A percentile compares a stretch with the other conserved stretches of the same genome.
These are phyloP conservation scores for Patella vulgata DNA, from an alignment of 1,140 invertebrate genomes.

Conservation along the genomic window DNA sequence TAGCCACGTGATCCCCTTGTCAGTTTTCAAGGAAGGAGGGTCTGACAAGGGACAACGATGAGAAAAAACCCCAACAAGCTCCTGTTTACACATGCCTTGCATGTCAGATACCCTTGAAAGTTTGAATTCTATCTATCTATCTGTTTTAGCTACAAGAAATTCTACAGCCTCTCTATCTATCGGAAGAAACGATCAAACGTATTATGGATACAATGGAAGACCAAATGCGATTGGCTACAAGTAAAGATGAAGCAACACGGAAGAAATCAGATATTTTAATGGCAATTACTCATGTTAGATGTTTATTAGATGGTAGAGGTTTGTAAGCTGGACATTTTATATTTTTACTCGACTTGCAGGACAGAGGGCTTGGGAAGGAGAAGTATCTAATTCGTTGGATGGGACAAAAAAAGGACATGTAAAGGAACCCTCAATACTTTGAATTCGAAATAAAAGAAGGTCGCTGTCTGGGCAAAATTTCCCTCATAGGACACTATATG, in stretches of 20 bases:
- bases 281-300: conserved; percentile 76
- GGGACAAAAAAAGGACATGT: neutral
- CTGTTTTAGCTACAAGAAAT: conserved; percentile 44
- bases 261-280: conserved; percentile 72
- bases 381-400: neutral
- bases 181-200: conserved; percentile 59
- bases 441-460: neutral
- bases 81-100: too few relatives aligned
- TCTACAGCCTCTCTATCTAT: conserved; percentile 40
- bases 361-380: neutral
- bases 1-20: too few relatives aligned
- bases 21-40: too few relatives aligned
- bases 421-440: neutral
- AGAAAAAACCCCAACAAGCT: too few relatives aligned
- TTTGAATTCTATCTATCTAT: too few relatives aligned
- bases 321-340: neutral
- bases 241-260: conserved; percentile 64
- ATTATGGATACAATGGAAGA: conserved; percentile 68
- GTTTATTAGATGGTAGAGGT: conserved; percentile 74
- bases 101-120: too few relatives aligned
- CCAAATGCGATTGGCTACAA: conserved; percentile 73
- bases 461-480: too few relatives aligned
- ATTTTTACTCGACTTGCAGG: neutral
- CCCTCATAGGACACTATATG: too few relatives aligned
- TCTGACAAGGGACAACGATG: too few relatives aligned